Evolutionary conservation across 2,888 invertebrate genomes (phyloP).

Genomic region (Ormyrus rosae): DNA sequence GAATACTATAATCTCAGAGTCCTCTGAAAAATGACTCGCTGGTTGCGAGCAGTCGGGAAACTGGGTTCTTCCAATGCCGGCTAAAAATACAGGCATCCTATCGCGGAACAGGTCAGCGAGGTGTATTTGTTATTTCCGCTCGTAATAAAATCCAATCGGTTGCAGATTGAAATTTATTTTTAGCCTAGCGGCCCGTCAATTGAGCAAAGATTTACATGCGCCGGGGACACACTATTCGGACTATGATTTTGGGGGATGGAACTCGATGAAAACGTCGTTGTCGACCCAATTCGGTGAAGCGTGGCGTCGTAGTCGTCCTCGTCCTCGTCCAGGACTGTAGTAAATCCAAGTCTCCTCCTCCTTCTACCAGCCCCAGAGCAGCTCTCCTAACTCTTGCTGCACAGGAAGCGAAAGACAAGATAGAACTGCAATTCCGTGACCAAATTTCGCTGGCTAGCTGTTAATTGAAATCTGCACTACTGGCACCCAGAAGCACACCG

Average conservation of each 20-base stretch:
- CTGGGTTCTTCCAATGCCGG: no score
- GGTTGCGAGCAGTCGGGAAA: no score
- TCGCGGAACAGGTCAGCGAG: no score
- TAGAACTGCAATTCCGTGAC: slow-evolving; percentile 56
- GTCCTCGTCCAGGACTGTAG: slow-evolving; percentile 18
- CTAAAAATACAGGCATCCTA: no score
- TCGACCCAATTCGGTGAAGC: slow-evolving; percentile 51
- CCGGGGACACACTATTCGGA: background rate
- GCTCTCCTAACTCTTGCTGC: slow-evolving; percentile 7
- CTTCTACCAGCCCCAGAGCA: background rate
- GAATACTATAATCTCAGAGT: no score
- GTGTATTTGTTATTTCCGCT: background rate
- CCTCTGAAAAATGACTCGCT: no score
- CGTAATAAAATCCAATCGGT: slow-evolving; percentile 38
- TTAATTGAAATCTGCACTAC: slow-evolving; percentile 56
- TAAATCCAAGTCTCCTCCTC: slow-evolving; percentile 37
- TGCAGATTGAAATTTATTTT: slow-evolving; percentile 51
- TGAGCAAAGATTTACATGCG: slow-evolving; percentile 45
- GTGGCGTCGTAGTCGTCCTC: background rate
- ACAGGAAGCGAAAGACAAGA: slow-evolving; percentile 55
- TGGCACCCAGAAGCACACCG: slow-evolving; percentile 9
- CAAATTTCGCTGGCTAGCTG: slow-evolving; percentile 55
- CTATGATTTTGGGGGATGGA: background rate
- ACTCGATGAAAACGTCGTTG: slow-evolving; percentile 50
- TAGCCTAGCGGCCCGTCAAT: slow-evolving; percentile 22